These are phyloP conservation scores for Cotesia typhae DNA, from an alignment of 1,140 invertebrate species.

Conservation along the genomic window DNA sequence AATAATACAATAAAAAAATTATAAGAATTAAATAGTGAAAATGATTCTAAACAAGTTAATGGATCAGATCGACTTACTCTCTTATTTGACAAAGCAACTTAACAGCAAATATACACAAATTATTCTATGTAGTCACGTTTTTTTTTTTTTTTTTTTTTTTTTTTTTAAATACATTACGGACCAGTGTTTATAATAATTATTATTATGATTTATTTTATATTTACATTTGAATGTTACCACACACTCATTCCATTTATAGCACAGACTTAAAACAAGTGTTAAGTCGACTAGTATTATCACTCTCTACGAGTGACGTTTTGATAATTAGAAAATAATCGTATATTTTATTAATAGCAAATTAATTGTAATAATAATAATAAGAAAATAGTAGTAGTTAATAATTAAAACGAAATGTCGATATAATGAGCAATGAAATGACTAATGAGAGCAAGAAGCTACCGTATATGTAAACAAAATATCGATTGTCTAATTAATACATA, in stretches of 20 bases:
- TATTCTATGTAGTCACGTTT: background rate
- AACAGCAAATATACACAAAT: conserved; percentile 19
- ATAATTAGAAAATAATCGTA: background rate
- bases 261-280: conserved; percentile 25
- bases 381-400: background rate
- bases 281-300: conserved; percentile 37
- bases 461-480: background rate
- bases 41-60: background rate
- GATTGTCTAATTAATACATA: background rate
- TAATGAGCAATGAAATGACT: conserved; percentile 5
- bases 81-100: background rate
- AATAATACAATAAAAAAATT: background rate
- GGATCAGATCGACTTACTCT: background rate
- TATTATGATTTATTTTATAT: background rate
- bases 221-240: conserved; percentile 3
- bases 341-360: too few relatives aligned
- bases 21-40: background rate
- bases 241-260: conserved; percentile 20
- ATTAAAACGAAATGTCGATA: background rate
- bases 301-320: background rate
- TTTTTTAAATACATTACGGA: background rate
- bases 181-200: background rate
- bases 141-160: background rate
- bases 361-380: too few relatives aligned
- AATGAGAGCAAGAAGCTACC: background rate